phyloP scores from a whole-genome alignment of 2,797 vertebrate species.

The Hyperoplus lanceolatus region DNA sequence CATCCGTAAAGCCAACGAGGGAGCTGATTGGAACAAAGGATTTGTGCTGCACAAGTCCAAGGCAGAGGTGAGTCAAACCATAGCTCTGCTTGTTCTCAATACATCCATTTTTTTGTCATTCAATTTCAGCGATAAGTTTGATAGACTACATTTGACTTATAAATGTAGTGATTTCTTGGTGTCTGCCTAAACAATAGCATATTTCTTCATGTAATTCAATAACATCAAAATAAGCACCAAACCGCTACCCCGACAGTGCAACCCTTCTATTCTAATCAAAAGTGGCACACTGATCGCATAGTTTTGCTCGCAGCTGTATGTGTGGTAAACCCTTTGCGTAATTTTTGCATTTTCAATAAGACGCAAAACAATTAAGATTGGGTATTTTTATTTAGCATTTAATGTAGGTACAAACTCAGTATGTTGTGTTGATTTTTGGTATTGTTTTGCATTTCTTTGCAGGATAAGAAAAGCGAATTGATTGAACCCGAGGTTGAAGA shows the following conservation, averaged over 20 bases:
- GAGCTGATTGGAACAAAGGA: conserved; percentile 97
- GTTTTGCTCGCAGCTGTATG: not conserved
- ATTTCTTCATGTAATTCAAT: not conserved
- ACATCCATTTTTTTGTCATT: not conserved
- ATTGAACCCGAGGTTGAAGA: conserved; percentile 76
- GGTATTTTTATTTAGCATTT: not conserved
- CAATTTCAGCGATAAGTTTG: not conserved
- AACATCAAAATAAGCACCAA: too few relatives aligned
- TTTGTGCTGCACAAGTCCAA: conserved; percentile 99
- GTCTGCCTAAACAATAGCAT: not conserved
- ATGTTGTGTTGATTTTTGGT: not conserved
- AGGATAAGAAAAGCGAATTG: conserved; percentile 76
- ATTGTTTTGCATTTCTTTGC: conserved; percentile 6
- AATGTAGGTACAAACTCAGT: not conserved
- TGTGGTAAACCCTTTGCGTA: not conserved
- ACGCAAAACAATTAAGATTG: not conserved
- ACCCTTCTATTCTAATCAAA: not conserved
- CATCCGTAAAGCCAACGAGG: conserved; percentile 98
- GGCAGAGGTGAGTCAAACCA: conserved; percentile 88
- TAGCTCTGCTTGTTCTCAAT: not conserved
- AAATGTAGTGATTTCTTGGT: not conserved
- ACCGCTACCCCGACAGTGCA: not conserved
- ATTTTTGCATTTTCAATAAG: not conserved
- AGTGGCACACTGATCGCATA: too few relatives aligned
- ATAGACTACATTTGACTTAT: not conserved